phyloP scores from a whole-genome alignment of 2,888 invertebrate species.

The Iphiclides podalirius region DNA sequence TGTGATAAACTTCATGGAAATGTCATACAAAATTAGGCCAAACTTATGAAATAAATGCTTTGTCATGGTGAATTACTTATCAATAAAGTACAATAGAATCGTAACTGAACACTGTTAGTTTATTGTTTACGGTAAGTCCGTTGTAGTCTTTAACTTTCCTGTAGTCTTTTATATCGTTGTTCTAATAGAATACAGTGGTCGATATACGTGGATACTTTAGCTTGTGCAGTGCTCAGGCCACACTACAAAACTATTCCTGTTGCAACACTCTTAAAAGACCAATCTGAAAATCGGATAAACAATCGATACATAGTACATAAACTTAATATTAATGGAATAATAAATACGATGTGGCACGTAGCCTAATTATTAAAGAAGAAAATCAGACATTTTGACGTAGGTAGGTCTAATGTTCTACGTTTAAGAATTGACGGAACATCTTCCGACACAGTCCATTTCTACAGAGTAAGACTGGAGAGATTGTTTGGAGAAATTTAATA shows the following conservation, averaged over 20 bases:
- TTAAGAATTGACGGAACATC: slow-evolving; percentile 11
- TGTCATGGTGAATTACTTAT: slow-evolving; percentile 69
- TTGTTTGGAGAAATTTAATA: too few species aligned
- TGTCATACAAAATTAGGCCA: slow-evolving; percentile 68
- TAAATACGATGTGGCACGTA: slow-evolving; percentile 17
- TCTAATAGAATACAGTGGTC: slow-evolving; percentile 46
- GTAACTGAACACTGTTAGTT: slow-evolving; percentile 44
- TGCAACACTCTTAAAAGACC: slow-evolving; percentile 77
- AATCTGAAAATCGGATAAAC: slow-evolving; percentile 61
- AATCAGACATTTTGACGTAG: slow-evolving; percentile 6
- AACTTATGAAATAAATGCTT: slow-evolving; percentile 69
- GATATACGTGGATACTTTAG: slow-evolving; percentile 6
- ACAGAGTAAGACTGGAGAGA: neutral
- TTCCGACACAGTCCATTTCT: neutral
- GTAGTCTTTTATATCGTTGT: slow-evolving; percentile 74
- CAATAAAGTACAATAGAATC: slow-evolving; percentile 52
- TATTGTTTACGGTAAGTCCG: slow-evolving; percentile 26
- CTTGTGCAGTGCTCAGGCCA: slow-evolving; percentile 33
- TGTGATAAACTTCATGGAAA: slow-evolving; percentile 40
- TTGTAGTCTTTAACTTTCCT: slow-evolving; percentile 26
- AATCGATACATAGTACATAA: slow-evolving; percentile 17
- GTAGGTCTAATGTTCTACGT: neutral
- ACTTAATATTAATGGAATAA: slow-evolving; percentile 20
- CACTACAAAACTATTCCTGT: slow-evolving; percentile 68
- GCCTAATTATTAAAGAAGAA: slow-evolving; percentile 6